Evolutionary conservation across 2,113 vertebrate genomes (phyloP).

Genomic region (Murina feae): DNA sequence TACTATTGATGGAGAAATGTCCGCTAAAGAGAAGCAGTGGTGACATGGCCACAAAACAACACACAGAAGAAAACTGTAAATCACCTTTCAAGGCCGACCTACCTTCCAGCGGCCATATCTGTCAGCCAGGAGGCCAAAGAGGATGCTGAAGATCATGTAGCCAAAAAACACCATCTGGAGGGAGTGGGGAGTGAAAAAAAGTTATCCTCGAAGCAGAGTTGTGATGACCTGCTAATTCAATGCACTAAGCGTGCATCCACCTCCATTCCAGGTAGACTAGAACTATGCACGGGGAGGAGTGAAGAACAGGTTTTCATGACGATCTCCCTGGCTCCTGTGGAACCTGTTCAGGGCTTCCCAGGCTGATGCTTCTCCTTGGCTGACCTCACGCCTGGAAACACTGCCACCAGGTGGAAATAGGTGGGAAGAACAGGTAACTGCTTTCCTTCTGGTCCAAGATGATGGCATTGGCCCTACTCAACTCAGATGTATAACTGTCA

Average conservation of each 20-base stretch:
- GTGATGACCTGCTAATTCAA: neutral
- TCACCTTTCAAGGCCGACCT: neutral
- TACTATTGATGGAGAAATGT: neutral
- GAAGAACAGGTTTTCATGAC: neutral
- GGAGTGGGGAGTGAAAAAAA: neutral
- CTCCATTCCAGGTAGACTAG: neutral
- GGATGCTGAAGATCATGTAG: slow-evolving; percentile 93
- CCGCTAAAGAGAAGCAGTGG: neutral
- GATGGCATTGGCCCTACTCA: neutral
- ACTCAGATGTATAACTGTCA: neutral
- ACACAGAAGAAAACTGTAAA: neutral
- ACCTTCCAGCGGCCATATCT: slow-evolving; percentile 95
- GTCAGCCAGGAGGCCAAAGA: slow-evolving; percentile 90
- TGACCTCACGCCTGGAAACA: neutral
- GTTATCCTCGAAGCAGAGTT: neutral
- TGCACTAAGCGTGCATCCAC: neutral
- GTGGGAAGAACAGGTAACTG: neutral
- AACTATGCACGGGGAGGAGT: accelerated
- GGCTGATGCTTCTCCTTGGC: neutral
- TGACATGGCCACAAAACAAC: neutral
- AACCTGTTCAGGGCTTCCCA: accelerated
- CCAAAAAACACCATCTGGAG: slow-evolving; percentile 96
- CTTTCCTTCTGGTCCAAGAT: neutral
- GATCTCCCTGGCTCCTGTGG: neutral
- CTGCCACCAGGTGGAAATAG: neutral